These are phyloP conservation scores for Molossus alvarezi DNA, from an alignment of 2,797 vertebrate species.

Conservation along the genomic window DNA sequence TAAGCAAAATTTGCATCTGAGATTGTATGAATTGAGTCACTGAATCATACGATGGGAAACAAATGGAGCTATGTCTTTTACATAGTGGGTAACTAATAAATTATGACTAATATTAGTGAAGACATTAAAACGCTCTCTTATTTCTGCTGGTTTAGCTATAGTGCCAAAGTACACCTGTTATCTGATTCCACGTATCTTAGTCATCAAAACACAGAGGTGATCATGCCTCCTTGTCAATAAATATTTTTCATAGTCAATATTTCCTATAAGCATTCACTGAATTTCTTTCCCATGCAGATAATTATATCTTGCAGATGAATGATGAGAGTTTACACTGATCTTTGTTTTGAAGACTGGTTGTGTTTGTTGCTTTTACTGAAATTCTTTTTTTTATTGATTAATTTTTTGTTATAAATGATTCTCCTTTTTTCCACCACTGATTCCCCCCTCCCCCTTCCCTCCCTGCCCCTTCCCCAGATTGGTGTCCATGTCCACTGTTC, in stretches of 20 bases:
- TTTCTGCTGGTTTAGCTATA: neutral
- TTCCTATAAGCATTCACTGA: constrained; percentile 16
- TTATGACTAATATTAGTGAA: neutral
- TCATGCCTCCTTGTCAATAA: neutral
- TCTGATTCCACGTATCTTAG: neutral
- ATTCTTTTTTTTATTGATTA: too few species aligned
- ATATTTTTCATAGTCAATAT: constrained; percentile 8
- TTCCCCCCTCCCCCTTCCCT: too few species aligned
- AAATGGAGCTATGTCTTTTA: neutral
- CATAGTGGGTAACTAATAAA: neutral
- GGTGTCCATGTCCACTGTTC: too few species aligned
- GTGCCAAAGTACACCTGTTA: neutral
- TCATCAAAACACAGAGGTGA: neutral
- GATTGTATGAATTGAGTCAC: neutral
- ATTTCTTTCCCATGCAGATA: constrained; percentile 32
- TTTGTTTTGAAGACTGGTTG: neutral
- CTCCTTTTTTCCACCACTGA: too few species aligned
- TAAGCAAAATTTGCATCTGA: neutral
- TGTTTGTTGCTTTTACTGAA: constrained; percentile 19
- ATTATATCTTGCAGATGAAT: neutral
- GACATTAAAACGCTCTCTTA: neutral
- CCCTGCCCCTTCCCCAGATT: too few species aligned
- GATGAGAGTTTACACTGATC: neutral
- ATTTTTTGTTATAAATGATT: too few species aligned
- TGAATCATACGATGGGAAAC: neutral